phyloP scores from a whole-genome alignment of 2,113 vertebrate species.

The Cebus imitator region DNA sequence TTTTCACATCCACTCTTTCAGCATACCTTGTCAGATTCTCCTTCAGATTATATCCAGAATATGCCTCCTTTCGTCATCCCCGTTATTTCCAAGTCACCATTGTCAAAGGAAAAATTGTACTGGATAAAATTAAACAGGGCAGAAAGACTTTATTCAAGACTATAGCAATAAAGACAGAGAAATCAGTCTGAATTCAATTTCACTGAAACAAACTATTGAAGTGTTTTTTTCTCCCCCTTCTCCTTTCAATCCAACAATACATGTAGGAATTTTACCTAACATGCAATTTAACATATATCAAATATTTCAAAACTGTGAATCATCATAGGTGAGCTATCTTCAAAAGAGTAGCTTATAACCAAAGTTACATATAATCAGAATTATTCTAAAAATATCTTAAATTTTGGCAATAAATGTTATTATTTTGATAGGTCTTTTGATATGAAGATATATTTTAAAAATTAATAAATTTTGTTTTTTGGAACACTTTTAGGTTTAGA shows the following conservation, averaged over 20 bases:
- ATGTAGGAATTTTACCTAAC: background rate
- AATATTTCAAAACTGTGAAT: background rate
- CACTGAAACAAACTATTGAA: background rate
- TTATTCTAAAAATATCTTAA: background rate
- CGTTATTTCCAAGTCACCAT: background rate
- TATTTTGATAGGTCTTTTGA: background rate
- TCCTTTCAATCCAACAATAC: background rate
- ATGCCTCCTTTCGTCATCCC: background rate
- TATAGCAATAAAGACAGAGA: background rate
- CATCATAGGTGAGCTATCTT: background rate
- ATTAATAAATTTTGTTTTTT: background rate
- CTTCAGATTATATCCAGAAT: background rate
- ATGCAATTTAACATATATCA: background rate
- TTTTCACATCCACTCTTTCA: background rate
- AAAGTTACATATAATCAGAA: background rate
- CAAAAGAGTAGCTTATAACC: background rate
- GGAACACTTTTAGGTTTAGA: background rate
- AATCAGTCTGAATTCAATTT: background rate
- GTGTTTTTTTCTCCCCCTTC: background rate
- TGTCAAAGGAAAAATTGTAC: background rate
- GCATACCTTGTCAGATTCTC: background rate
- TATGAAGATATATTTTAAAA: background rate
- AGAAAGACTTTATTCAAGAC: background rate
- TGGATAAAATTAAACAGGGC: background rate
- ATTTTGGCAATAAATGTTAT: background rate